Base-by-base conservation (phyloP, 2,888 invertebrate genomes). In the Parasteatoda lunata region DNA sequence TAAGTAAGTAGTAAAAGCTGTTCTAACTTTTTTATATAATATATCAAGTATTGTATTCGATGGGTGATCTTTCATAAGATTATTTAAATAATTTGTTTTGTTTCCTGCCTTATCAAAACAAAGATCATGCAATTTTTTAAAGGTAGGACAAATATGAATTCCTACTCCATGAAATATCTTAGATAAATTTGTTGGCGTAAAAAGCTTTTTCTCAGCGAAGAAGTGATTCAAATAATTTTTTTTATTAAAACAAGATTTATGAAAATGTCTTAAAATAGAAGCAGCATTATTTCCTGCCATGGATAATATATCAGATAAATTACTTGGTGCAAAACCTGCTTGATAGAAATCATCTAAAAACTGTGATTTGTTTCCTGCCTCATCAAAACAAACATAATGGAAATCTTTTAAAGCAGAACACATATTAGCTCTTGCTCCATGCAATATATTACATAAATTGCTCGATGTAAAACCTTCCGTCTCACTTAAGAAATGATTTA, bases 101-200 rank as follows among this genome's bases (percentile, higher is more conserved):
- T 80, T 80, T 65, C 80, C 80, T 80, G 73, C 66, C 13, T 80
- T 80, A 72, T 80, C 80, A 80, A 72, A 80, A 80, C 80, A 80
- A 72, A 80, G 72, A 65, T 66, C 80, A 80, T 80, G 80, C 72
- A 80, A 52, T 72, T 51, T 80, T 80, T 72, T 51, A 80, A 80
- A 80, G 5, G n/a, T 49, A 80, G 66, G 47, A 30, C 80, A 66
- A 80, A 80, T 51, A n/a, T 72, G 51, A 49, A 51, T 70, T 72
- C 80, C 72, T 80, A 66, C 72, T 80, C 80, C 59, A 30, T 45
- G 3, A 65, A 80, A 66, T 66, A 80, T 64, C 65, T 54, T 80
- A 72, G 80, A 80, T 72, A 80, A 80, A 80, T 51, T 49, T 72
- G 72, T 73, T 9, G 72, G 66, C 3, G 72, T 80, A 80, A 76